phyloP scores from a whole-genome alignment of 2,113 vertebrate species.

The Bubo scandiacus region DNA sequence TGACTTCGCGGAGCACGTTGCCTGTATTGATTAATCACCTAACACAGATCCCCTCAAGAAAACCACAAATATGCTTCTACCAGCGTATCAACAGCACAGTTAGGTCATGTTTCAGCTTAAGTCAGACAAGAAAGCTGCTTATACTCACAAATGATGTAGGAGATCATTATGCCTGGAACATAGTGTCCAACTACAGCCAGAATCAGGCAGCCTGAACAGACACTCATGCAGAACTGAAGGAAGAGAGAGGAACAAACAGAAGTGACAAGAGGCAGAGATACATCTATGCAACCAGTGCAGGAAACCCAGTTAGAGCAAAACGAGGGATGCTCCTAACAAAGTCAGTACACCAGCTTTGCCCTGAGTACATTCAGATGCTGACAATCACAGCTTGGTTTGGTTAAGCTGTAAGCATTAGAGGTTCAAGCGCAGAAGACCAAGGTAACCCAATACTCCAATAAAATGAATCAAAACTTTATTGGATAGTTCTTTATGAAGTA shows the following conservation, averaged over 20 bases:
- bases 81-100: neutral
- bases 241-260: constrained; percentile 55
- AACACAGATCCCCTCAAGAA: neutral
- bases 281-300: neutral
- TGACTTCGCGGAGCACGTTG: neutral
- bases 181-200: constrained; percentile 92
- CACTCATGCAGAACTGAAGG: constrained; percentile 90
- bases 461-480: neutral
- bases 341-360: neutral
- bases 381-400: neutral
- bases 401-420: constrained; percentile 32
- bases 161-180: constrained; percentile 98
- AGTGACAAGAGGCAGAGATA: constrained; percentile 42
- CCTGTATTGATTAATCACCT: neutral
- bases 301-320: neutral
- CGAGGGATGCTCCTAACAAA: neutral
- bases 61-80: neutral
- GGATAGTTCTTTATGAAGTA: neutral
- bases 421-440: neutral
- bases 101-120: neutral
- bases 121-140: neutral
- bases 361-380: neutral
- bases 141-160: constrained; percentile 95
- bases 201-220: constrained; percentile 87
- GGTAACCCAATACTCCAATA: neutral